A percentile compares a stretch with the other conserved stretches of the same genome.
Conservation (phyloP, 2,113 vertebrate genomes). For the Nematolebias whitei region DNA sequence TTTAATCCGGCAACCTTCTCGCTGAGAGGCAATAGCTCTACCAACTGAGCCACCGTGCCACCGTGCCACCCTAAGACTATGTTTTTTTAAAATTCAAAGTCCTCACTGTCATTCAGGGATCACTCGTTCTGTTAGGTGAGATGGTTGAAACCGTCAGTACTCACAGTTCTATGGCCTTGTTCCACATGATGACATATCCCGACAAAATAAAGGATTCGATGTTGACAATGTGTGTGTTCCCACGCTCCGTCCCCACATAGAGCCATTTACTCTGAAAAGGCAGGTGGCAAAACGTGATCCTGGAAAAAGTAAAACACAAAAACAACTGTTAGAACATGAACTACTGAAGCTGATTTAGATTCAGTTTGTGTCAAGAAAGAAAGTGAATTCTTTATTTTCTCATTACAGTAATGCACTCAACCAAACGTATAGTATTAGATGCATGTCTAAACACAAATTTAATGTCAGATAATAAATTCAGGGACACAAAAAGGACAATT, state of each 20-base stretch:
- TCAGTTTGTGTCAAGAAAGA: neutral
- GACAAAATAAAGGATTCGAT: constrained; percentile 97
- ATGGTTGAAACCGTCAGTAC: constrained; percentile 61
- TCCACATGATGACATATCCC: constrained; percentile 99
- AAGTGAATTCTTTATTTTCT: neutral
- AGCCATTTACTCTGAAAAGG: constrained; percentile 99
- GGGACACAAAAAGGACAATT: neutral
- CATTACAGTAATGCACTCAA: too few species aligned
- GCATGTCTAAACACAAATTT: too few species aligned
- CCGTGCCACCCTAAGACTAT: too few species aligned
- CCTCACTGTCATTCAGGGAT: neutral
- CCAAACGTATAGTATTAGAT: too few species aligned
- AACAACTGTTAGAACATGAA: constrained; percentile 15
- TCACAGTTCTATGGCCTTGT: constrained; percentile 99
- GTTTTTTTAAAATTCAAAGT: neutral
- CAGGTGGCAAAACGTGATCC: constrained; percentile 98
- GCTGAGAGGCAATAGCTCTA: too few species aligned
- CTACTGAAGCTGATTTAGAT: neutral
- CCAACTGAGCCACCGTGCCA: too few species aligned
- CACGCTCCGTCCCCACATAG: constrained; percentile 96
- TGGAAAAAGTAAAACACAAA: constrained; percentile 64
- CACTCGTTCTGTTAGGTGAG: neutral
- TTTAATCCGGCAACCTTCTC: too few species aligned
- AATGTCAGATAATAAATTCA: too few species aligned
- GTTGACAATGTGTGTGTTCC: constrained; percentile 98